Evolutionary conservation across 2,113 vertebrate genomes (phyloP).

Genomic region (Perognathus longimembris): DNA sequence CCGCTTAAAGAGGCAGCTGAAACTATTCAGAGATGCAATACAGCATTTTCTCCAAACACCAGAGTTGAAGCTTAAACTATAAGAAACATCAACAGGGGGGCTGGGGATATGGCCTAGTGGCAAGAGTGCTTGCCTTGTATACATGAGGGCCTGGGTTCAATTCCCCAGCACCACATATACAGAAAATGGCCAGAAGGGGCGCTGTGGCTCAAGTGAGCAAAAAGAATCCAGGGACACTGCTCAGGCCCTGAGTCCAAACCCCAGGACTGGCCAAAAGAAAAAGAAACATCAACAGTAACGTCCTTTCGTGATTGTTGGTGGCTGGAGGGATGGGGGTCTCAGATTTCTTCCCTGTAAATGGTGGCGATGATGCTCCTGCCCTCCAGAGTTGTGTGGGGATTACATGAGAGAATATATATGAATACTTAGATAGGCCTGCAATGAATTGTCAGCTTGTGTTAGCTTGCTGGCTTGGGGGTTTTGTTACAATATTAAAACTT

Average conservation of each 20-base stretch:
- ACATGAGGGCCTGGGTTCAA: no score
- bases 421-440: neutral
- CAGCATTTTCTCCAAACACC: neutral
- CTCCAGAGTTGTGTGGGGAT: neutral
- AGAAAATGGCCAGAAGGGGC: no score
- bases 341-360: neutral
- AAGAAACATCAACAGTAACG: neutral
- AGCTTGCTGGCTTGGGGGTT: neutral
- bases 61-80: neutral
- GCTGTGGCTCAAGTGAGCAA: no score
- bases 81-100: no score
- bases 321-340: neutral
- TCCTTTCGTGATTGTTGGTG: neutral
- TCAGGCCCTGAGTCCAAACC: no score
- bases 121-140: no score
- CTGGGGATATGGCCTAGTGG: no score
- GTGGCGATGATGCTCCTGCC: neutral
- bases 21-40: neutral
- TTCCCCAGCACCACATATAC: no score
- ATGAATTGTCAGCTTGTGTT: neutral
- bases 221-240: no score
- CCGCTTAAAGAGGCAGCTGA: neutral
- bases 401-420: neutral
- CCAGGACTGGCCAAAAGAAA: no score
- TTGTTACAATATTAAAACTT: constrained; percentile 36